Conservation (phyloP, 1,140 invertebrate species). For the Choristoneura fumiferana region DNA sequence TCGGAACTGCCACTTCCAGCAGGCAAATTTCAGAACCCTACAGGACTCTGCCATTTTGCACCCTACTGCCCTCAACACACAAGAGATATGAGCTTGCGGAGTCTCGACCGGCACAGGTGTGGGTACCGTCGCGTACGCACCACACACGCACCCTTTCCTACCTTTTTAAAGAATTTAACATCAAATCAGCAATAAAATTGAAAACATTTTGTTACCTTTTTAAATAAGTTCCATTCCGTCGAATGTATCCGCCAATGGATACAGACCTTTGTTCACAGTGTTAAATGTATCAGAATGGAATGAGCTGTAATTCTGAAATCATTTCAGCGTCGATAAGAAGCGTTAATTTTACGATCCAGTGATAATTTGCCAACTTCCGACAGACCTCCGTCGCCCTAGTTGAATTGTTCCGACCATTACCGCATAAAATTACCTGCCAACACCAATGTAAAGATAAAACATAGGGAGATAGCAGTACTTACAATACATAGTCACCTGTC, state of each 20-base stretch:
- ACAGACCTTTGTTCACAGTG: conserved; percentile 58
- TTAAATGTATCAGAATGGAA: conserved; percentile 50
- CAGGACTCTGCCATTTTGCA: conserved; percentile 36
- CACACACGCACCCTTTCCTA: conserved; percentile 55
- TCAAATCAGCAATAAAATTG: conserved; percentile 78
- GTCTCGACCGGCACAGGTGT: conserved; percentile 40
- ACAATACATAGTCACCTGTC: background rate
- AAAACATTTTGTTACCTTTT: conserved; percentile 77
- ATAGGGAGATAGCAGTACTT: conserved; percentile 20
- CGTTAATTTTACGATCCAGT: conserved; percentile 77
- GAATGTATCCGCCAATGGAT: conserved; percentile 38
- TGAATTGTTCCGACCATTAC: conserved; percentile 70
- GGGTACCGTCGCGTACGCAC: conserved; percentile 49
- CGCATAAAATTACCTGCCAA: conserved; percentile 55
- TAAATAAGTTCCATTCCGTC: conserved; percentile 70
- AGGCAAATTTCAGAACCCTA: conserved; percentile 74
- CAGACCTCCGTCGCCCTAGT: conserved; percentile 68
- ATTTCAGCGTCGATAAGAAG: conserved; percentile 75
- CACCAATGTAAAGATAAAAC: conserved; percentile 48
- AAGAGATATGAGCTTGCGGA: conserved; percentile 37
- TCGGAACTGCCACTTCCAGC: conserved; percentile 75
- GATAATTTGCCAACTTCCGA: conserved; percentile 78
- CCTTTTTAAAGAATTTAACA: conserved; percentile 76
- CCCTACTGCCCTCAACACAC: conserved; percentile 42
- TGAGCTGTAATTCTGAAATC: conserved; percentile 52